phyloP scores from a whole-genome alignment of 2,113 vertebrate species.

The Coptodon bakossiorum region DNA sequence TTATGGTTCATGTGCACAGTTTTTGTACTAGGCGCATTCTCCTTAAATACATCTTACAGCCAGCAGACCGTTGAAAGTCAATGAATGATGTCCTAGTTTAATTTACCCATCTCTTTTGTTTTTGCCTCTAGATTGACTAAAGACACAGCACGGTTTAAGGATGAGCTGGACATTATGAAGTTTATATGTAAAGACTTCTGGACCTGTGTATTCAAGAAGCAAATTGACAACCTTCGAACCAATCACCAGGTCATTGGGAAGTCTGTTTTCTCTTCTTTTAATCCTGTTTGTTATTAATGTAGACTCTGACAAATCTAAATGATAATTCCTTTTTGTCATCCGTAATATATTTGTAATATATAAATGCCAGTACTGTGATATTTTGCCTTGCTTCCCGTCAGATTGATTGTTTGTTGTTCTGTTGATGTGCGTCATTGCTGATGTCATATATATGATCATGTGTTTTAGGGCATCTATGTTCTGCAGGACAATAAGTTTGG shows the following conservation, averaged over 20 bases:
- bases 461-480: slow-evolving; percentile 89
- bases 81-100: neutral
- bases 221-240: slow-evolving; percentile 92
- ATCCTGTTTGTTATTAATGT: neutral
- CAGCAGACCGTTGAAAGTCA: neutral
- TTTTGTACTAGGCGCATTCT: neutral
- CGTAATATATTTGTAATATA: neutral
- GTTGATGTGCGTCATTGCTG: neutral
- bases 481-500: slow-evolving; percentile 95
- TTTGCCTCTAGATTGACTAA: slow-evolving; percentile 81
- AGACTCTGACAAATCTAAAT: neutral
- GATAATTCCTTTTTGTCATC: neutral
- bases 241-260: slow-evolving; percentile 83
- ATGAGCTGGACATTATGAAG: slow-evolving; percentile 96
- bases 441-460: neutral
- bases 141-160: slow-evolving; percentile 92
- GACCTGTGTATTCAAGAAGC: slow-evolving; percentile 94
- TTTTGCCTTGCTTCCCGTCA: neutral
- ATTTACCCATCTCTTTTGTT: neutral
- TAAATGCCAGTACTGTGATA: neutral
- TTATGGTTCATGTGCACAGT: neutral
- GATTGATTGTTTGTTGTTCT: neutral
- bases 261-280: neutral
- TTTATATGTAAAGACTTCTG: slow-evolving; percentile 97
- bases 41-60: neutral